Evolutionary conservation across 2,797 vertebrate genomes (phyloP), one percentile per base, ranked within the genome.

Genomic region (Molossus alvarezi): DNA sequence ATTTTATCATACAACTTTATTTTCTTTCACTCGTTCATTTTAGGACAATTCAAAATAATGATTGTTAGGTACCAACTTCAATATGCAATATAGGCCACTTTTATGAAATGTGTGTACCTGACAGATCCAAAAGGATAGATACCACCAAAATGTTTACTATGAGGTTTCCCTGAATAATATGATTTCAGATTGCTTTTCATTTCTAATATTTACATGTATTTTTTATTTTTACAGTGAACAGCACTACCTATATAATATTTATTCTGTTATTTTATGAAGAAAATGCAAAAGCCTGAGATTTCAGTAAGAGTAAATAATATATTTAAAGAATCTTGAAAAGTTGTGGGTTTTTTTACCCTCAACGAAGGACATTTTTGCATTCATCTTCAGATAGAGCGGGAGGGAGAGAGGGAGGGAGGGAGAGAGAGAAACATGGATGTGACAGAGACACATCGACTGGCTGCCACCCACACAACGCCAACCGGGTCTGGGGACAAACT

Each of bases 41-140:
- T n/a, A 88, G 29, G 71, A 76, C 29, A 95, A 92, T 60, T 88
- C 48, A 92, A 96, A 97, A 69, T 33, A 83, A 55, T 96, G 96
- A 2, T 0, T 4, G 20, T 77, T 57, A 94, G 48, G 55, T 45
- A 62, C 13, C 51, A 76, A 45, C n/a, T 82, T 93, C 41, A 84
- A 67, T 62, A 48, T 12, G 23, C 23, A 81, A 29, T 37, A 41
- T 41, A 15, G 14, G 27, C 20, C 60, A 57, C 25, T 90, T 79
- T 88, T 41, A 75, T 85, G 73, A 86, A 86, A 91, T 57, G 29
- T 62, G 67, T 57, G 33, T 57, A 73, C 37, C 67, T 20, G 15
- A 48, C 64, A 12, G n/a, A 67, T n/a, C 29, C n/a, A 29, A 14
- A 82, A 80, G 53, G 17, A 55, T 45, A 88, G 1, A 80, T 2